A percentile compares a stretch with the other conserved stretches of the same genome.
Conservation (phyloP, 2,888 invertebrate species). For the Lithophane socia region DNA sequence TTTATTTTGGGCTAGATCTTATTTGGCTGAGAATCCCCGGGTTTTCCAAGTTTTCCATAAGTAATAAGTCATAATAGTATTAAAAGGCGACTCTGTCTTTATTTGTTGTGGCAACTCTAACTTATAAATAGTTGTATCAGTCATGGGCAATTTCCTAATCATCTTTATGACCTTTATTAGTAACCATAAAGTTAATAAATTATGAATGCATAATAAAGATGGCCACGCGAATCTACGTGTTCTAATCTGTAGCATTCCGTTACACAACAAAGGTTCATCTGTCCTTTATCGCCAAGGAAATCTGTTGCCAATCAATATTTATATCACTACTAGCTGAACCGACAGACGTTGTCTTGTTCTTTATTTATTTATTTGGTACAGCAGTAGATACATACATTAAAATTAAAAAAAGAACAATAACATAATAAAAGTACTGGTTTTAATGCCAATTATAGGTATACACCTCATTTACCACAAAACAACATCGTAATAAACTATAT, state of each 20-base stretch:
- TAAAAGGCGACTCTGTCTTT: background rate
- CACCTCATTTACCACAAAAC: too few relatives aligned
- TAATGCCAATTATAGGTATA: too few relatives aligned
- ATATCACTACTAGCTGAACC: background rate
- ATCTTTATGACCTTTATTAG: background rate
- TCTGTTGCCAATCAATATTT: background rate
- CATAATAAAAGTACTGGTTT: too few relatives aligned
- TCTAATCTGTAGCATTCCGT: conserved; percentile 19
- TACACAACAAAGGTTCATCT: conserved; percentile 21
- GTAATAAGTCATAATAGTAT: background rate
- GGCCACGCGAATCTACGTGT: conserved; percentile 9
- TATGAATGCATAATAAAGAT: conserved; percentile 18
- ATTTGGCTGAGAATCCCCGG: background rate
- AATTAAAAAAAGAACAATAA: too few relatives aligned
- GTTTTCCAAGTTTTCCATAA: background rate
- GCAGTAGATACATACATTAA: too few relatives aligned
- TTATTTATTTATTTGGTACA: too few relatives aligned
- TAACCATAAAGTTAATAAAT: background rate
- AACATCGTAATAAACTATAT: too few relatives aligned
- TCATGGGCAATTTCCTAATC: conserved; percentile 4
- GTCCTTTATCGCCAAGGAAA: conserved; percentile 17
- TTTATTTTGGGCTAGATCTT: background rate
- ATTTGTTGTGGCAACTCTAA: background rate
- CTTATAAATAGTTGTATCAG: conserved; percentile 3
- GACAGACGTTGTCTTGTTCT: too few relatives aligned